Percentiles rank a stretch among this genome's conserved stretches.
phyloP scores from a whole-genome alignment of 2,113 vertebrate genomes.

The Leucopternis melanops region DNA sequence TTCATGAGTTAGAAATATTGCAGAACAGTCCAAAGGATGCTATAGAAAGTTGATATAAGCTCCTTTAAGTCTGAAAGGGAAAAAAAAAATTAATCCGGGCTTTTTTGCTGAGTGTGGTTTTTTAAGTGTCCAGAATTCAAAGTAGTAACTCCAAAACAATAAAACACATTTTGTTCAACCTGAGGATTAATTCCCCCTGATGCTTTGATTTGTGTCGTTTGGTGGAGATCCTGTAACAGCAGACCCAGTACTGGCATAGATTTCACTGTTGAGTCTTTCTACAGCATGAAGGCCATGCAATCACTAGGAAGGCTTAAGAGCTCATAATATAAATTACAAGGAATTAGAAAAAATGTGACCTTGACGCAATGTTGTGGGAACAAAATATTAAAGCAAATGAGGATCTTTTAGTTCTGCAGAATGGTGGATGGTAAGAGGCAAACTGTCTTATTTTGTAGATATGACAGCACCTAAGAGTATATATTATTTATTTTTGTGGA shows the following conservation, averaged over 20 bases:
- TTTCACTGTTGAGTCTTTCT: background rate
- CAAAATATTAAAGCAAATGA: background rate
- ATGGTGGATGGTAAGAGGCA: background rate
- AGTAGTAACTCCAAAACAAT: background rate
- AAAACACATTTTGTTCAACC: background rate
- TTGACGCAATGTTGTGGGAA: background rate
- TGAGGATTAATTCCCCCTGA: background rate
- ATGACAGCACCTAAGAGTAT: background rate
- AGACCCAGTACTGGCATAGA: background rate
- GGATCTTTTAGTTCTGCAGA: background rate
- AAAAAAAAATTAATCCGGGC: background rate
- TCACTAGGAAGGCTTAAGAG: background rate
- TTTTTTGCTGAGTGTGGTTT: background rate
- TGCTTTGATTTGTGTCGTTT: background rate
- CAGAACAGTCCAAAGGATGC: background rate
- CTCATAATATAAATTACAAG: background rate
- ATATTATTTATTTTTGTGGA: background rate
- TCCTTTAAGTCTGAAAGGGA: background rate
- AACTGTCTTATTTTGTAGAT: background rate
- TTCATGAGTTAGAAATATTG: background rate
- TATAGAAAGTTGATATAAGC: background rate
- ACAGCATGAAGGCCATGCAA: background rate
- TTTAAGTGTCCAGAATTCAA: background rate
- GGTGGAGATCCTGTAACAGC: background rate
- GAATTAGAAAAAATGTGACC: conserved; percentile 2